phyloP scores from a whole-genome alignment of 2,888 invertebrate genomes.

The Lochmaea capreae region DNA sequence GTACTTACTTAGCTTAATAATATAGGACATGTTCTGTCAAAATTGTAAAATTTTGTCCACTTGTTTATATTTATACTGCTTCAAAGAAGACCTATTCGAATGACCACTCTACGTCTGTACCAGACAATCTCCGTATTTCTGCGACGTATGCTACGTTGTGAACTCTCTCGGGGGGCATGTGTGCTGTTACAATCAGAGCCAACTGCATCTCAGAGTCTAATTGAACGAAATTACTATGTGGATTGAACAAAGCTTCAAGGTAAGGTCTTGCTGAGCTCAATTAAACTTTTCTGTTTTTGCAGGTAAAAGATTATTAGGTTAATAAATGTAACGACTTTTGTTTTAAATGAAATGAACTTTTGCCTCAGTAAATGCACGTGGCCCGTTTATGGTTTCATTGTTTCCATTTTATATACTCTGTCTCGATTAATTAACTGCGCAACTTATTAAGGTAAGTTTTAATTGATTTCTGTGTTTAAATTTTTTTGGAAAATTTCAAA shows the following conservation, averaged over 20 bases:
- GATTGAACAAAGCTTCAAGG: slow-evolving; percentile 34
- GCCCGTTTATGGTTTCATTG: not conserved
- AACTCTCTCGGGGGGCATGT: slow-evolving; percentile 31
- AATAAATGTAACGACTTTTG: slow-evolving; percentile 4
- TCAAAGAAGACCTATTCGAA: not conserved
- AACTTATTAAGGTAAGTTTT: no score
- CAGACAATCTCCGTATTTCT: slow-evolving; percentile 3
- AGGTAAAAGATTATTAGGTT: not conserved
- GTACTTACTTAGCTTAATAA: no score
- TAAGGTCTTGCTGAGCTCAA: slow-evolving; percentile 15
- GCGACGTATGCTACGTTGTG: slow-evolving; percentile 23
- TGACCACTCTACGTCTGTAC: not conserved
- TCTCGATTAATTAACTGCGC: not conserved
- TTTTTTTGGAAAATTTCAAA: no score
- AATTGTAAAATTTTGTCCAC: no score
- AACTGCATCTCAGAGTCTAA: slow-evolving; percentile 34
- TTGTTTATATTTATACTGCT: no score
- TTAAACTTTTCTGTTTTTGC: slow-evolving; percentile 9
- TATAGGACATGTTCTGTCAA: no score
- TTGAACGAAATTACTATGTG: slow-evolving; percentile 34
- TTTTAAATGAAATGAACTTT: not conserved
- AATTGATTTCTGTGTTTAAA: no score
- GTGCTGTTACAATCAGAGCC: slow-evolving; percentile 33
- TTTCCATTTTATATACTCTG: not conserved
- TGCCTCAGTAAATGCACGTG: not conserved